phyloP scores from a whole-genome alignment of 1,140 invertebrate genomes.

The Bicyclus anynana region DNA sequence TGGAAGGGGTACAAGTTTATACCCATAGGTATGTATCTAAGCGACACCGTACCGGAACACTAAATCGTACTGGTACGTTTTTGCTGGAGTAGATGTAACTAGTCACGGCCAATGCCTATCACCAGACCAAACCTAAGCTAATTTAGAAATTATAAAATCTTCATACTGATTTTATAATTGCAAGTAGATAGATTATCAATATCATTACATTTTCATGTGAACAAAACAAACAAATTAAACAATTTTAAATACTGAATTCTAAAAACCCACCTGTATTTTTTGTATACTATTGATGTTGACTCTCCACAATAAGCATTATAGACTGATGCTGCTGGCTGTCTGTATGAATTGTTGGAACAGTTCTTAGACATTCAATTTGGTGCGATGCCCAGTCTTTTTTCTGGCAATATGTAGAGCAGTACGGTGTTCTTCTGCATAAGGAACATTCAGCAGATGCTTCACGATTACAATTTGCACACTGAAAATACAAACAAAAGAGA shows the following conservation, averaged over 20 bases:
- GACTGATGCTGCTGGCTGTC: constrained; percentile 79
- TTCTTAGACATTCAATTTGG: constrained; percentile 88
- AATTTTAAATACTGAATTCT: not conserved
- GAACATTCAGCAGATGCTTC: constrained; percentile 92
- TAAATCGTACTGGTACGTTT: too few relatives aligned
- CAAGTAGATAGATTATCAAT: too few relatives aligned
- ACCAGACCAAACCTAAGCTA: too few relatives aligned
- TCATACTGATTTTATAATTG: too few relatives aligned
- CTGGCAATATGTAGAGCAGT: constrained; percentile 92
- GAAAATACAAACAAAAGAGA: constrained; percentile 8
- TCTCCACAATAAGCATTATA: constrained; percentile 83
- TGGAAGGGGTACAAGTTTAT: too few relatives aligned
- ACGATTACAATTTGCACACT: constrained; percentile 92
- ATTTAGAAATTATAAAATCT: too few relatives aligned
- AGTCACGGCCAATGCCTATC: too few relatives aligned
- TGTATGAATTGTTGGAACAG: constrained; percentile 72
- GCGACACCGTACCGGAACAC: too few relatives aligned
- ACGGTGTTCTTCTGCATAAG: constrained; percentile 88
- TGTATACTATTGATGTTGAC: constrained; percentile 65
- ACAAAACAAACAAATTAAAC: too few relatives aligned
- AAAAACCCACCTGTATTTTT: not conserved
- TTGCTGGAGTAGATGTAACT: too few relatives aligned
- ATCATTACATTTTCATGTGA: too few relatives aligned
- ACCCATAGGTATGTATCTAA: too few relatives aligned
- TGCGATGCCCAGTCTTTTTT: constrained; percentile 91